Evolutionary conservation across 2,113 vertebrate genomes (phyloP).

Genomic region (Patagioenas fasciata): DNA sequence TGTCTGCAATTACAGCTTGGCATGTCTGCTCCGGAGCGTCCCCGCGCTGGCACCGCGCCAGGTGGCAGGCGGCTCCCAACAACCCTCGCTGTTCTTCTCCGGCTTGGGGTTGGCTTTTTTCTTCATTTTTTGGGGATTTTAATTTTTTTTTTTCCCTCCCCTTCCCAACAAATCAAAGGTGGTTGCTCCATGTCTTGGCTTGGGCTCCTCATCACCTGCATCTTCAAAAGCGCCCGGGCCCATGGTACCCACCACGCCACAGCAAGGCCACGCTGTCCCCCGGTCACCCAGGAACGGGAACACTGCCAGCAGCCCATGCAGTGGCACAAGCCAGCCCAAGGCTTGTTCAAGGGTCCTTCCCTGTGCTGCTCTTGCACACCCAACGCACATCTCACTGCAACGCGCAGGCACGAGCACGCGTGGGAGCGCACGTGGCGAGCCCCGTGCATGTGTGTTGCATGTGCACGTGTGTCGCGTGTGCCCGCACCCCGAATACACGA

Average conservation of each 20-base stretch:
- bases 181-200: background rate
- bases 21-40: conserved; percentile 76
- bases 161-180: background rate
- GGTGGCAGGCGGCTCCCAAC: conserved; percentile 68
- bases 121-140: background rate
- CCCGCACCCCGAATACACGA: fast-evolving
- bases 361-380: fast-evolving
- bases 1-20: conserved; percentile 82
- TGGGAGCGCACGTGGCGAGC: background rate
- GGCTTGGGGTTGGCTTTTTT: background rate
- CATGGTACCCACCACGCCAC: fast-evolving
- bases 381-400: fast-evolving
- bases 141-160: background rate
- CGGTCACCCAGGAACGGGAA: background rate
- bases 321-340: fast-evolving
- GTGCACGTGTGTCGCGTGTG: background rate
- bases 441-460: fast-evolving
- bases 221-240: background rate
- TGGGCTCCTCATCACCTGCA: background rate
- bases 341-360: fast-evolving
- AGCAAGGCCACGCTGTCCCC: background rate
- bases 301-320: fast-evolving
- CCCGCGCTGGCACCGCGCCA: conserved; percentile 74
- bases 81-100: background rate
- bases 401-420: fast-evolving